A percentile compares a stretch with the other conserved stretches of the same genome.
Evolutionary conservation across 2,113 vertebrate species (phyloP).

Genomic region (Cyrtonyx montezumae): DNA sequence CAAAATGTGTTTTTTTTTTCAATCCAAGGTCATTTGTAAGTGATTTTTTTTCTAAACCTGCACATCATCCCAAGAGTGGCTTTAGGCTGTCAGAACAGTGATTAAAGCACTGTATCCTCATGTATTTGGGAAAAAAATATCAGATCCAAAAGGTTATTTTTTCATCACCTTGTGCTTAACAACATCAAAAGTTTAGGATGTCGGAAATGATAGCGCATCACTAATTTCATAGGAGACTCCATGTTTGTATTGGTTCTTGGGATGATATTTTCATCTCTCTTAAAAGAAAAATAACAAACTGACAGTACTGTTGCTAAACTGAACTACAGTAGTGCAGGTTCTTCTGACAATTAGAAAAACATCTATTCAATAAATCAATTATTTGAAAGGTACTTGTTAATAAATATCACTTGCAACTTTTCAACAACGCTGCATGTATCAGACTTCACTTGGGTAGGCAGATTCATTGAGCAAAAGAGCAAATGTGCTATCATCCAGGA

Average conservation of each 20-base stretch:
- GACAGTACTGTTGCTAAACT: not conserved
- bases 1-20: not conserved
- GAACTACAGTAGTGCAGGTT: not conserved
- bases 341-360: not conserved
- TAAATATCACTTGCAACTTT: not conserved
- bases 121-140: not conserved
- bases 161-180: not conserved
- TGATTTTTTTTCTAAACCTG: not conserved
- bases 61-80: not conserved
- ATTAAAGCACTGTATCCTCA: not conserved
- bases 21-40: not conserved
- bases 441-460: not conserved
- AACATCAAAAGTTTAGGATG: not conserved
- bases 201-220: not conserved
- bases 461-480: not conserved
- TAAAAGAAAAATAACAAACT: not conserved
- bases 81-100: not conserved
- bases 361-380: not conserved
- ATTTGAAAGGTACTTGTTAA: not conserved
- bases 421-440: not conserved
- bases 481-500: not conserved
- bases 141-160: not conserved
- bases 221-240: not conserved
- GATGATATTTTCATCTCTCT: not conserved
- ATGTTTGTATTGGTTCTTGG: not conserved